These are phyloP conservation scores for Lynx canadensis DNA, from an alignment of 2,113 vertebrate species.

Conservation along the genomic window DNA sequence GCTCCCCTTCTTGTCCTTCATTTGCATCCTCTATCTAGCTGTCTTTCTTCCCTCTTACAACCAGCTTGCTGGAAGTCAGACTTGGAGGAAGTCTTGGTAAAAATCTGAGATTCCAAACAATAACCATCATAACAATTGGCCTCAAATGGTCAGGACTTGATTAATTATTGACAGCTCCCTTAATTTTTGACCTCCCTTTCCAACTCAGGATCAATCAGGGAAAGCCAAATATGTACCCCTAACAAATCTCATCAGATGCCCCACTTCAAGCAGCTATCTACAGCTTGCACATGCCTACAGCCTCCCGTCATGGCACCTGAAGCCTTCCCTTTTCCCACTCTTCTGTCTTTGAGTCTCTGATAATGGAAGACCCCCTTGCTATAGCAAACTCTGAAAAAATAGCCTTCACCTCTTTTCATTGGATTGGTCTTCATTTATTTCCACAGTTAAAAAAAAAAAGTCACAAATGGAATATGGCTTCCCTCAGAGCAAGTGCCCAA, in stretches of 20 bases:
- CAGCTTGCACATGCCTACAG: no score
- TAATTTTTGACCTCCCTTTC: neutral
- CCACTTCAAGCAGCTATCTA: rapidly evolving
- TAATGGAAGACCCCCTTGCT: neutral
- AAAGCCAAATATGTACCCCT: neutral
- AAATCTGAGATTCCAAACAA: neutral
- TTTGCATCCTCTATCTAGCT: neutral
- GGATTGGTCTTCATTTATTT: neutral
- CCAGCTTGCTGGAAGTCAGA: neutral
- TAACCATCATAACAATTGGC: no score
- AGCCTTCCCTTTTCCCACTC: neutral
- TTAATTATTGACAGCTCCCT: neutral
- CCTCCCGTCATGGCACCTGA: neutral
- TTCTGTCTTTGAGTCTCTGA: neutral
- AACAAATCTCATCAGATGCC: neutral
- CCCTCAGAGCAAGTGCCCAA: neutral
- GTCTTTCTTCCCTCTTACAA: neutral
- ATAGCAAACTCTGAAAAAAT: neutral
- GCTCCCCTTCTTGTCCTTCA: neutral
- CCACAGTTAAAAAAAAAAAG: neutral
- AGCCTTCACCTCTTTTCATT: neutral
- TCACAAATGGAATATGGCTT: neutral
- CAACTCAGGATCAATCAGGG: neutral
- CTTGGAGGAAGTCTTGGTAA: neutral
- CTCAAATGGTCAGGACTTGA: neutral